Evolutionary conservation across 2,113 vertebrate species (phyloP).

Genomic region (Hyaena hyaena): DNA sequence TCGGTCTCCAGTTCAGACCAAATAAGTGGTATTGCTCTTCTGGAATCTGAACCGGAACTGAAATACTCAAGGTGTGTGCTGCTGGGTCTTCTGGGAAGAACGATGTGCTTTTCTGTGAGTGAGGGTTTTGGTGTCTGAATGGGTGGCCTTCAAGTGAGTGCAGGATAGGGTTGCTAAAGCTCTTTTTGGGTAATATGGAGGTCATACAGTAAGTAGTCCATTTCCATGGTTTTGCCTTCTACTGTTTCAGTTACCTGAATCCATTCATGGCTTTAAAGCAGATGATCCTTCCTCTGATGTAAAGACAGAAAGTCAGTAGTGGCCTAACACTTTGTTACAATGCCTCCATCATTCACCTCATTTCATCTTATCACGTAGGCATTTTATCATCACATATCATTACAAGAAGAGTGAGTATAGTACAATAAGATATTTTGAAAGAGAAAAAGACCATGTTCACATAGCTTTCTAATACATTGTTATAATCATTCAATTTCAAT

Average conservation of each 20-base stretch:
- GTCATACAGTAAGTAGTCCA: rapidly evolving
- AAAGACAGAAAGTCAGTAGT: background rate
- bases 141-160: background rate
- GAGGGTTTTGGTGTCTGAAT: background rate
- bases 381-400: background rate
- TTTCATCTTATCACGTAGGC: background rate
- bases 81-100: background rate
- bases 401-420: background rate
- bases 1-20: background rate
- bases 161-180: background rate
- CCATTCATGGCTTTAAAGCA: background rate
- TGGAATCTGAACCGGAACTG: background rate
- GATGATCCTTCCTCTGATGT: background rate
- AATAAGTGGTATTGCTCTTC: background rate
- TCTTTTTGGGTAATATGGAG: background rate
- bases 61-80: background rate
- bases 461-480: background rate
- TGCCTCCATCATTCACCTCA: background rate
- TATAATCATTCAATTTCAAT: background rate
- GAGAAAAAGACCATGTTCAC: background rate
- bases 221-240: background rate
- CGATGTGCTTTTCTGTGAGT: background rate
- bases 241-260: background rate
- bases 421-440: background rate
- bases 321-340: background rate